A percentile compares a stretch with the other conserved stretches of the same genome.
Evolutionary conservation across 2,113 vertebrate genomes (phyloP).

Genomic region (Alligator sinensis): DNA sequence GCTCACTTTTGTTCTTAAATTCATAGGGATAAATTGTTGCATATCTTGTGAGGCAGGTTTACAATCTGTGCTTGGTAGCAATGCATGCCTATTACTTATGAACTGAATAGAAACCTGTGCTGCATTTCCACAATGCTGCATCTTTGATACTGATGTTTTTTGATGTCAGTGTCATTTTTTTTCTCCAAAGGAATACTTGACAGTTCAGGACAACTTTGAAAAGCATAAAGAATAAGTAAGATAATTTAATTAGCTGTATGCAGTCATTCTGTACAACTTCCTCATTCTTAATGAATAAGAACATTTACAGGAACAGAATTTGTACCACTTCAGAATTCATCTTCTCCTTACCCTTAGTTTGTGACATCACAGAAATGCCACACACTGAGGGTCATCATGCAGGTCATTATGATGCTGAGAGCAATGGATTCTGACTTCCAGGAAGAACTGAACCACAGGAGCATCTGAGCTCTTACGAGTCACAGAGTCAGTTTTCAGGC

Average conservation of each 20-base stretch:
- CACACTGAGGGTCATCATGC: background rate
- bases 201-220: background rate
- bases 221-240: background rate
- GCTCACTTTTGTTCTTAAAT: background rate
- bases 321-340: background rate
- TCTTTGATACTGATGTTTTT: conserved; percentile 33
- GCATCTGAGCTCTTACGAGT: background rate
- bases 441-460: conserved; percentile 28
- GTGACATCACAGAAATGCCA: background rate
- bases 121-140: background rate
- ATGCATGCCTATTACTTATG: background rate
- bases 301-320: background rate
- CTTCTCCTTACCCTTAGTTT: background rate
- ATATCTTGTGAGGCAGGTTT: background rate
- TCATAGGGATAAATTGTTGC: background rate
- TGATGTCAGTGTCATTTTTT: background rate
- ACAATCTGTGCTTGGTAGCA: background rate
- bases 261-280: background rate
- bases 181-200: background rate
- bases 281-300: background rate
- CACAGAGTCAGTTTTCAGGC: background rate
- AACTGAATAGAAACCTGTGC: background rate
- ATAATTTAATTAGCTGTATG: background rate
- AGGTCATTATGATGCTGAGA: background rate
- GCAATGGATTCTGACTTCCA: conserved; percentile 5